Base-by-base conservation (phyloP, 2,888 invertebrate genomes). In the Lacanobia wlatinum region DNA sequence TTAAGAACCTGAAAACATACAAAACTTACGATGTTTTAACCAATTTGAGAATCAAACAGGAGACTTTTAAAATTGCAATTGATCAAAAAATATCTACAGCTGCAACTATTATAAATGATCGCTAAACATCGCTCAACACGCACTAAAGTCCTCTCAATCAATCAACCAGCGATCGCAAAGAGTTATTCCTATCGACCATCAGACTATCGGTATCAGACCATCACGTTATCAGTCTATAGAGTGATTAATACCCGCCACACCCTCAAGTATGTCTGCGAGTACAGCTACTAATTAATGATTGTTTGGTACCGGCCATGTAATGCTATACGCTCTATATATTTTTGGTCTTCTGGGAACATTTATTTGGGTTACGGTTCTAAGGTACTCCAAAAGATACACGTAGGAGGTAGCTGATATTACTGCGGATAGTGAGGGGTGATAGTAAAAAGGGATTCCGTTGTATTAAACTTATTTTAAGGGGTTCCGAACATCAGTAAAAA, bases 241-340 rank as follows among this genome's bases (percentile, higher is more conserved):
- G 87, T 91, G 92, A 92, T 92, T 90, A 90, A 92, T 92, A 89
- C 73, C 59, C 28, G 56, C 88, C 90, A 87, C 90, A 67, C 78
- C 82, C 72, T 87, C 90, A 88, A 87, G 88, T 90, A 87, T 82
- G 61, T 58, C 65, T 50, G 55, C 40, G 21, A 61, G 82, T 76
- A 76, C 82, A 64, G 66, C 38, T 88, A 55, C 58, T 82, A 89
- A 91, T 90, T 90, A 89, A 91, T 90, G 87, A 84, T 59, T 83
- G 88, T 90, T 90, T 87, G 83, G 77, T 74, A 73, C 81, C 63
- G n/a, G 56, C 58, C 70, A 65, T 46, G 70, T 66, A 40, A 46
- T 4, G 4, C 43, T 21, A 4, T 18, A 76, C 46, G 46, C 10
- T 66, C 6, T 65, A 38, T 74, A 46, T 75, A 21, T 38, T 72